Evolutionary conservation across 2,113 vertebrate species (phyloP), one percentile per base, ranked within the genome.

Genomic region (Pandion haliaetus): DNA sequence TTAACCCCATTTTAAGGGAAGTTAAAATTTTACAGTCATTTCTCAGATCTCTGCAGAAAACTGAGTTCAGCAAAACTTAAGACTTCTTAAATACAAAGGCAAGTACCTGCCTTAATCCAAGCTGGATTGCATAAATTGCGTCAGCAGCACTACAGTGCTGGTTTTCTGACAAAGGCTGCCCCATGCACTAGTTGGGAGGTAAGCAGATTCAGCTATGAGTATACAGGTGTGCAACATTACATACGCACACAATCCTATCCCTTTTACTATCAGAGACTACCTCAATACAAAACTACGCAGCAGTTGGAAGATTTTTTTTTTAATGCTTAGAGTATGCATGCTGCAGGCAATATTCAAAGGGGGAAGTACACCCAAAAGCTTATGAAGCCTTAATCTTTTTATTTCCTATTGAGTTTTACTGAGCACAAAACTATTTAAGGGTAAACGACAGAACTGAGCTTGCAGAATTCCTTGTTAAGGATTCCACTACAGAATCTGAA

Each of bases 61-160:
- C 0, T 5, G 17, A 66, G 36, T 36, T 82, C 25, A 59, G 10
- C n/a, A 63, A 76, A 92, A 79, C 52, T 40, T 61, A 32, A 23
- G 19, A 50, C 19, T 29, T 67, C 24, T 40, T 57, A 31, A 67
- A 71, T 0, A 85, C 25, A 45, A 65, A 44, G 25, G 34, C 8
- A 61, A 49, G 5, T 31, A 66, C 16, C 11, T 45, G 50, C 52
- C 23, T 55, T 38, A 78, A 70, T 49, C 44, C 42, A 59, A 55
- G 54, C 6, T 5, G 3, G 62, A 58, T 0, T 28, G 38, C 17
- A 17, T 9, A 36, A 52, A 10, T 25, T 2, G 1, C 17, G 23
- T 65, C 78, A 93, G n/a, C n/a, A 59, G 44, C 59, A 31, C 32
- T 50, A 8, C 3, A 3, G 24, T 23, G 34, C 50, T 66, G 19